These are phyloP conservation scores for Danaus chrysippus DNA, from an alignment of 2,888 invertebrate genomes.

Conservation along the genomic window DNA sequence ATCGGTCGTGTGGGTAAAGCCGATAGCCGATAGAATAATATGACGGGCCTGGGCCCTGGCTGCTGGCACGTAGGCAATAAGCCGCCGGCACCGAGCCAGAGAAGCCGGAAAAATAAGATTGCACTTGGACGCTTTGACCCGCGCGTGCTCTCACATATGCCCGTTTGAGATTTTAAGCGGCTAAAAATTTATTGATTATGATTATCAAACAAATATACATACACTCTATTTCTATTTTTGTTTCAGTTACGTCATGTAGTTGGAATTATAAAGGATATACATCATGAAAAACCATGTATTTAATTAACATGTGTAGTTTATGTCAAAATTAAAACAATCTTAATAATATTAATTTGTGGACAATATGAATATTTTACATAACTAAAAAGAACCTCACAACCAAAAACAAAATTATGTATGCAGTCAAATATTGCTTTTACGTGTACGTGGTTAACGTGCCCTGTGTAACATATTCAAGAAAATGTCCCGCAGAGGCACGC, in stretches of 20 bases:
- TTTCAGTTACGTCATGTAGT: too few species aligned
- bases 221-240: too few species aligned
- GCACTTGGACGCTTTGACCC: constrained; percentile 54
- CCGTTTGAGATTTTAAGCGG: constrained; percentile 6
- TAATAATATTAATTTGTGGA: neutral
- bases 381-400: constrained; percentile 12
- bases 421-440: constrained; percentile 24
- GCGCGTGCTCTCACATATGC: constrained; percentile 53
- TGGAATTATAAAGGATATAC: too few species aligned
- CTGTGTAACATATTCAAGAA: constrained; percentile 39
- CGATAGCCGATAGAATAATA: constrained; percentile 78
- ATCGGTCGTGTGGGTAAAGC: constrained; percentile 65
- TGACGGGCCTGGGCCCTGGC: constrained; percentile 66
- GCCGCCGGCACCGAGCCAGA: constrained; percentile 69
- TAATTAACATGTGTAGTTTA: too few species aligned
- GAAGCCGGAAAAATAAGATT: constrained; percentile 73
- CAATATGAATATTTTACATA: constrained; percentile 3
- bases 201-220: too few species aligned
- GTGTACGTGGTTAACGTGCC: constrained; percentile 28
- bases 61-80: constrained; percentile 77
- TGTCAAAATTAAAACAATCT: too few species aligned
- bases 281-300: too few species aligned
- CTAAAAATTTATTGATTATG: neutral
- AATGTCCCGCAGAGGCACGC: constrained; percentile 65
- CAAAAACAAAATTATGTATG: constrained; percentile 16